Evolutionary conservation across 2,888 invertebrate genomes (phyloP), one percentile per base, ranked within the genome.

Genomic region (Metalampra italica): DNA sequence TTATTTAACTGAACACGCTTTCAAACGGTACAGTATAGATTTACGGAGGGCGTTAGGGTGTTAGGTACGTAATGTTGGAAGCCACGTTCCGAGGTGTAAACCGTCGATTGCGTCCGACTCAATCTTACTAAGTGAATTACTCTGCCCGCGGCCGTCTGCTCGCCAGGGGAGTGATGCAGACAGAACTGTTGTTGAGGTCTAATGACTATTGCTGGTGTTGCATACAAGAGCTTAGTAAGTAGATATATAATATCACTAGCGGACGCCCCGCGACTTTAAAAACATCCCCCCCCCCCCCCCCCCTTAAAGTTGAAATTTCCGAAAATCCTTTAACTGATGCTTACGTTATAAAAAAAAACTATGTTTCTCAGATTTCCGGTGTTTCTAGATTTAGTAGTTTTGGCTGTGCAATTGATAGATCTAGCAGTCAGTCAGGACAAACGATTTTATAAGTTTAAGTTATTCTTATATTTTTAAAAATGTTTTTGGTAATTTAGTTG

Each of bases 71-170:
- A 45, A 46, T 46, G 51, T 46, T 45, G 45, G 39, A 30, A 44
- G 52, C 61, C 64, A 59, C 68, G 71, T 73, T 67, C 63, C 65
- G 64, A 76, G 71, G 76, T 77, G 77, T 76, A 73, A 78, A 79
- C 61, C 66, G 59, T 46, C 61, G 62, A 62, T 62, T 61, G 66
- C 62, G 65, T 66, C 68, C 65, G 70, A 60, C 71, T 77, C 78
- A 79, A 82, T 80, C 78, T 78, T 69, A 65, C 76, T 80, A 76
- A 81, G 78, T 78, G 79, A 77, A 77, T 78, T 77, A 75, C 71
- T 60, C 54, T 59, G 63, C 55, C 41, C 37, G 29, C 45, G 50
- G 38, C 46, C 46, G 47, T 14, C 36, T 36, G 46, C 47, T 22
- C 13, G 45, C 42, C 45, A 38, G 43, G 51, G 47, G 51, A 51